Evolutionary conservation across 2,888 invertebrate genomes (phyloP).

Genomic region (Diaperis boleti): DNA sequence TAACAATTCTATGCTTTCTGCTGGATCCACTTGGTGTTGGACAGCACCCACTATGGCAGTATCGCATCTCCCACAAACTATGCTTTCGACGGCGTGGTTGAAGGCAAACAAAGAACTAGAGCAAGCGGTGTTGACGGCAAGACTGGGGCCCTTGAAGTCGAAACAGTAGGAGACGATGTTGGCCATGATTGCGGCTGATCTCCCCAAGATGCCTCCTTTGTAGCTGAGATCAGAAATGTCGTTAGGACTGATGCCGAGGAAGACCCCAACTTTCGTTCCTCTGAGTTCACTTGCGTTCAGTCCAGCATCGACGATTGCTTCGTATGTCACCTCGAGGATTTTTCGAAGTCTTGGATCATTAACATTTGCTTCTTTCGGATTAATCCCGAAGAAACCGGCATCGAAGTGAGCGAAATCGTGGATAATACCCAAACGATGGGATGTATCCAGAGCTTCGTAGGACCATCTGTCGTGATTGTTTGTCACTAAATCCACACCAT

Average conservation of each 20-base stretch:
- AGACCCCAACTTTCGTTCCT: conserved; percentile 52
- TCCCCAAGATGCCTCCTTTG: conserved; percentile 37
- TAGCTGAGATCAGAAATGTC: conserved; percentile 15
- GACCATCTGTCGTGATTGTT: conserved; percentile 84
- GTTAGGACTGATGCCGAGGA: conserved; percentile 40
- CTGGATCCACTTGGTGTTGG: conserved; percentile 46
- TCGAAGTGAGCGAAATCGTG: conserved; percentile 52
- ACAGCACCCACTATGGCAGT: conserved; percentile 45
- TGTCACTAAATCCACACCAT: conserved; percentile 76
- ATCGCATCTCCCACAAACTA: conserved; percentile 38
- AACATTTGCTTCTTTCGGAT: conserved; percentile 49
- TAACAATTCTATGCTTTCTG: conserved; percentile 47
- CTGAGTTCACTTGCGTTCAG: conserved; percentile 50
- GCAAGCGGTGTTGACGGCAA: conserved; percentile 52
- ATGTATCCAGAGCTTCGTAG: conserved; percentile 62
- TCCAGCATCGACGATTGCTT: conserved; percentile 54
- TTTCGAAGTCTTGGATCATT: conserved; percentile 53
- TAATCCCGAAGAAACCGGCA: conserved; percentile 50
- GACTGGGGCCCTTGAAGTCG: conserved; percentile 47
- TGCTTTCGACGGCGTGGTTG: conserved; percentile 47
- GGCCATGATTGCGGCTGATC: conserved; percentile 43
- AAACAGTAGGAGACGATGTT: conserved; percentile 44
- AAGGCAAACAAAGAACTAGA: conserved; percentile 50
- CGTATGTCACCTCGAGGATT: conserved; percentile 50
- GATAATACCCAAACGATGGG: conserved; percentile 46